Conservation (phyloP, 2,888 invertebrate species). For the Pachydiplax longipennis region DNA sequence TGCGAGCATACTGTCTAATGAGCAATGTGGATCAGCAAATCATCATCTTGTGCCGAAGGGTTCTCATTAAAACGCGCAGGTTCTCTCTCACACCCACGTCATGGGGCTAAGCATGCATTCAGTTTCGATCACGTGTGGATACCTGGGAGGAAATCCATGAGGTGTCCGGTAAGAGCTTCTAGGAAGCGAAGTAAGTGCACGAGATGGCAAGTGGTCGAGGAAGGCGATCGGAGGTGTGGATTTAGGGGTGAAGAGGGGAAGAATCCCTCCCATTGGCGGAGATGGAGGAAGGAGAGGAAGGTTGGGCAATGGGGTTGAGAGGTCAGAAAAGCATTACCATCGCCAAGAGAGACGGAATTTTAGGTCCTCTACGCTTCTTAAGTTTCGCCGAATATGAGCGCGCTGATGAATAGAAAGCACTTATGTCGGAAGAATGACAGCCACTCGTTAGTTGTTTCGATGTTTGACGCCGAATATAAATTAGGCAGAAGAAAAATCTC, state of each 20-base stretch:
- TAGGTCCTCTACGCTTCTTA: not conserved
- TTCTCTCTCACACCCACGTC: no score
- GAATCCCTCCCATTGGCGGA: not conserved
- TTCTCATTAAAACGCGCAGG: no score
- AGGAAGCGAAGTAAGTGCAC: not conserved
- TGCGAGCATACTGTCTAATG: no score
- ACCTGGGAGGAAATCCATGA: not conserved
- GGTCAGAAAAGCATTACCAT: not conserved
- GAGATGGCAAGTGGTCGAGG: not conserved
- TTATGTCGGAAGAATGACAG: not conserved
- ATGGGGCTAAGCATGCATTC: no score
- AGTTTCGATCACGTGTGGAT: no score
- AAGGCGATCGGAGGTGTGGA: not conserved
- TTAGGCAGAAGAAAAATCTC: not conserved
- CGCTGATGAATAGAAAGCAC: not conserved
- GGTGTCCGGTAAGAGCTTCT: not conserved
- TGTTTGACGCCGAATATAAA: not conserved
- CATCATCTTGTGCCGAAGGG: no score
- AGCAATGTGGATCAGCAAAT: no score
- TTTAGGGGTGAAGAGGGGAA: not conserved
- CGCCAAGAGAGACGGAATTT: not conserved
- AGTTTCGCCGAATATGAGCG: not conserved
- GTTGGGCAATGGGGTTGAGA: constrained; percentile 1
- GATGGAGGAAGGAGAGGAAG: not conserved
- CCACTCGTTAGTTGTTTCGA: not conserved